Evolutionary conservation across 2,797 vertebrate genomes (phyloP).

Genomic region (Gymnodraco acuticeps): DNA sequence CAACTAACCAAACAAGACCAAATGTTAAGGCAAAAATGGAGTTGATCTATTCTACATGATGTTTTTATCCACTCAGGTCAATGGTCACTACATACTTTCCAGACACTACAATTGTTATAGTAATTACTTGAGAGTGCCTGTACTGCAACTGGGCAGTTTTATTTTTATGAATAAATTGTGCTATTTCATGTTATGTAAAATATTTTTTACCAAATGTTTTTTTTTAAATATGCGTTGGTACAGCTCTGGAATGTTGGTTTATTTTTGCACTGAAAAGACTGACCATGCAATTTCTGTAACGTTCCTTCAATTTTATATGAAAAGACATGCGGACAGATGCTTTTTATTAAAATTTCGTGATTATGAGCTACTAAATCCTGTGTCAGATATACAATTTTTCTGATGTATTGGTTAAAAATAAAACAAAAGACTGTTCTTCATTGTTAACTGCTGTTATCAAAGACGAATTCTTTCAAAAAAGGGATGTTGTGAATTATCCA

Average conservation of each 20-base stretch:
- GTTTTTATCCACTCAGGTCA: conserved; percentile 24
- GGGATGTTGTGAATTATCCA: too few species aligned
- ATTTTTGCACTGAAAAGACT: conserved; percentile 47
- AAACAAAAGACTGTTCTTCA: background rate
- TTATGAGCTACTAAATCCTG: background rate
- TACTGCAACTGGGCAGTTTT: background rate
- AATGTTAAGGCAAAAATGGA: background rate
- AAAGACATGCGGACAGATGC: background rate
- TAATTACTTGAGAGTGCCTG: background rate
- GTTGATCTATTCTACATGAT: background rate
- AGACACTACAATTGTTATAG: background rate
- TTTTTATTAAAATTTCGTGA: background rate
- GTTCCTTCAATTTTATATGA: background rate
- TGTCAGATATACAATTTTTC: background rate
- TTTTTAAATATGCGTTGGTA: background rate
- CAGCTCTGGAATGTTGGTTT: background rate
- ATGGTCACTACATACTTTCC: background rate
- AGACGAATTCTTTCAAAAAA: background rate
- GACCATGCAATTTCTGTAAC: background rate
- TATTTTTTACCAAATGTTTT: background rate
- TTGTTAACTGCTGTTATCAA: background rate
- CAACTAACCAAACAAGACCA: background rate
- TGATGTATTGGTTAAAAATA: background rate
- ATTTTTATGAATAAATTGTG: background rate
- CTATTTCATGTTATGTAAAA: background rate